phyloP scores from a whole-genome alignment of 2,888 invertebrate genomes.

The Polyommatus icarus region DNA sequence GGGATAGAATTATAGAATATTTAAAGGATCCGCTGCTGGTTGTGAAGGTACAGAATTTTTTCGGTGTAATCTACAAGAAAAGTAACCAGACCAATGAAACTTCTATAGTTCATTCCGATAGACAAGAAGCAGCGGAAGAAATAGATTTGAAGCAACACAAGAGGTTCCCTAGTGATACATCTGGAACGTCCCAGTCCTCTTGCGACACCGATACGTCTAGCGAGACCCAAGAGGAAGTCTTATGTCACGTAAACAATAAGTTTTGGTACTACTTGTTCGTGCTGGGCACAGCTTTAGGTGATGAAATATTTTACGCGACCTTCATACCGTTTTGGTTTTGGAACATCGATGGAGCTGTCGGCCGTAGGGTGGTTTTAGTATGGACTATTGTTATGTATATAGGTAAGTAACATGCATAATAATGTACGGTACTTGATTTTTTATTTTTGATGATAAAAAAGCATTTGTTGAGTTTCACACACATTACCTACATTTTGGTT shows the following conservation, averaged over 20 bases:
- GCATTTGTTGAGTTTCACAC: no score
- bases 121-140: constrained; percentile 52
- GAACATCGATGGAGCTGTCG: constrained; percentile 94
- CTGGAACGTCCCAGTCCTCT: constrained; percentile 66
- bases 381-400: constrained; percentile 93
- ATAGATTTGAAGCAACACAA: constrained; percentile 61
- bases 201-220: constrained; percentile 65
- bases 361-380: constrained; percentile 88
- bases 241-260: constrained; percentile 83
- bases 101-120: constrained; percentile 57
- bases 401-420: constrained; percentile 72
- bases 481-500: not conserved
- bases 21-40: constrained; percentile 89
- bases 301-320: constrained; percentile 94
- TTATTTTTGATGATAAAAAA: not conserved
- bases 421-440: not conserved
- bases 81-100: constrained; percentile 51
- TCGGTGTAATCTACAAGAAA: constrained; percentile 84
- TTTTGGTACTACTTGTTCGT: constrained; percentile 93
- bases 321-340: constrained; percentile 97
- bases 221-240: constrained; percentile 61
- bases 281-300: constrained; percentile 92
- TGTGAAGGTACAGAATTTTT: constrained; percentile 88
- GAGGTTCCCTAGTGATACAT: constrained; percentile 65
- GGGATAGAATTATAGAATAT: constrained; percentile 81